Percentiles rank a stretch among this genome's conserved stretches.
Conservation (phyloP, 1,140 invertebrate species). For the Thaumetopoea pityocampa region DNA sequence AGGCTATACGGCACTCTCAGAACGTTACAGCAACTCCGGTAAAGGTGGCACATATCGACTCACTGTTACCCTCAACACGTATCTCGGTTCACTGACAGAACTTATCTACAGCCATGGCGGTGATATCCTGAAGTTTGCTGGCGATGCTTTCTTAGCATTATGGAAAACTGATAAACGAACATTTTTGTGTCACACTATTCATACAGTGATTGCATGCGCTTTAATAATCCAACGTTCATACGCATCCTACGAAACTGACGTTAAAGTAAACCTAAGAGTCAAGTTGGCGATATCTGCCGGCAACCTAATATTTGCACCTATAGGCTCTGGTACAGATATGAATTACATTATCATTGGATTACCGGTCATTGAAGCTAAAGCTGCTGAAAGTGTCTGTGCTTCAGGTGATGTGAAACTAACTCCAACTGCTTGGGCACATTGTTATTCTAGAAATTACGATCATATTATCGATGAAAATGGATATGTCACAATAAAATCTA, state of each 20-base stretch:
- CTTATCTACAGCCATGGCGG: conserved; percentile 80
- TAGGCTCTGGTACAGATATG: conserved; percentile 62
- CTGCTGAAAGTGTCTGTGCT: conserved; percentile 58
- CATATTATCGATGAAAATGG: conserved; percentile 45
- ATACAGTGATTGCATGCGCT: conserved; percentile 79
- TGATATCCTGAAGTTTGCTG: conserved; percentile 83
- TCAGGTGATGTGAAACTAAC: conserved; percentile 76
- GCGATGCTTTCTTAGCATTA: conserved; percentile 81
- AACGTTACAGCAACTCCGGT: conserved; percentile 79
- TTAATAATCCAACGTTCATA: conserved; percentile 79
- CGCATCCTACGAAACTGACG: conserved; percentile 79
- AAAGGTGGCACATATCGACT: conserved; percentile 79
- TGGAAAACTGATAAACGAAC: conserved; percentile 78
- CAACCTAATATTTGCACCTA: conserved; percentile 58
- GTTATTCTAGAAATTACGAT: conserved; percentile 67
- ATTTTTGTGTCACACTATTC: conserved; percentile 77
- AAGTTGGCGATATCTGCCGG: conserved; percentile 64
- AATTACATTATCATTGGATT: conserved; percentile 79
- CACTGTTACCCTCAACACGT: conserved; percentile 80
- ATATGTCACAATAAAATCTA: conserved; percentile 56
- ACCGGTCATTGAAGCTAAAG: conserved; percentile 79
- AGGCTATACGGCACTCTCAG: conserved; percentile 80
- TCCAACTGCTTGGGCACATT: conserved; percentile 72
- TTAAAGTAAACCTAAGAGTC: conserved; percentile 78
- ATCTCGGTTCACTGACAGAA: conserved; percentile 81